Conservation (phyloP, 2,888 invertebrate species). For the Apamea monoglypha region DNA sequence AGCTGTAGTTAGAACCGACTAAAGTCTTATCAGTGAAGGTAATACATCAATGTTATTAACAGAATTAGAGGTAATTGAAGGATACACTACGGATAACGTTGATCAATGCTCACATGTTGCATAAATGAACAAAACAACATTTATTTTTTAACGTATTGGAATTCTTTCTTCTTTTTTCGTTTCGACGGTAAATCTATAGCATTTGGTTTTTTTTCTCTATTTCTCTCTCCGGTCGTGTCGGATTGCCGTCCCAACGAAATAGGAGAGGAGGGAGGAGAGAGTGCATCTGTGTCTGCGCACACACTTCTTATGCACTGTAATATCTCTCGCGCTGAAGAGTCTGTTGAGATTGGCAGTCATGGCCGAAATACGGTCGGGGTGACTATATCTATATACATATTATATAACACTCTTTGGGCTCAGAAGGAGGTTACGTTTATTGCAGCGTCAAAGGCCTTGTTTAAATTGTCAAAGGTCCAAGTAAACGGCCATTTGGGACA, state of each 20-base stretch:
- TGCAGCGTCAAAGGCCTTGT: not conserved
- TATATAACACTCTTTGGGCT: not conserved
- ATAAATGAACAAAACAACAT: not conserved
- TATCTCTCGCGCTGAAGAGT: too few species aligned
- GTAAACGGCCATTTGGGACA: not conserved
- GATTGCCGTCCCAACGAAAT: too few species aligned
- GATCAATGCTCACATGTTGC: not conserved
- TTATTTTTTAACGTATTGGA: not conserved
- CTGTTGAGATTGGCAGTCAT: too few species aligned
- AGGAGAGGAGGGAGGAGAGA: too few species aligned
- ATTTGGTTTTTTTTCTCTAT: too few species aligned
- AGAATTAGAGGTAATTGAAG: constrained; percentile 45
- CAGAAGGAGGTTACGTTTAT: not conserved
- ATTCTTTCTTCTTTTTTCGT: not conserved
- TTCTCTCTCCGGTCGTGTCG: too few species aligned
- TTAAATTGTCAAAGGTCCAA: not conserved
- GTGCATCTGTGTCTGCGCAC: too few species aligned
- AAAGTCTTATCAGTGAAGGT: constrained; percentile 13
- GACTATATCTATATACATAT: too few species aligned
- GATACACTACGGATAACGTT: not conserved
- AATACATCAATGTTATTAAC: constrained; percentile 35
- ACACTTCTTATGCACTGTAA: too few species aligned
- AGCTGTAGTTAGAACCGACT: constrained; percentile 6
- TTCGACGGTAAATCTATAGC: too few species aligned
- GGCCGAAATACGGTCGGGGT: too few species aligned